phyloP scores from a whole-genome alignment of 37 sponge, comb jelly and placozoan species.

The Diacarnus erythraeanus region DNA sequence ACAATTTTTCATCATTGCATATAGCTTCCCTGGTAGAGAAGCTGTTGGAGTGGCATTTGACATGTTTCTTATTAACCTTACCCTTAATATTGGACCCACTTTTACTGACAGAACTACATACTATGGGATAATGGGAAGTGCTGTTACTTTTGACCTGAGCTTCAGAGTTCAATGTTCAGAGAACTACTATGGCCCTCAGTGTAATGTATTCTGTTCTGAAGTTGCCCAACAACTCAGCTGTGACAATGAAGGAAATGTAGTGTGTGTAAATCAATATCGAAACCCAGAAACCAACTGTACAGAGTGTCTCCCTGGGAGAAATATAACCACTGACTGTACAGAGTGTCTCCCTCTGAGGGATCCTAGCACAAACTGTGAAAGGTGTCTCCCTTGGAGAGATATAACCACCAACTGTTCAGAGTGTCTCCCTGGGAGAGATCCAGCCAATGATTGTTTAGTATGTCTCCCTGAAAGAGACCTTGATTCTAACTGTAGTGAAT shows the following conservation, averaged over 20 bases:
- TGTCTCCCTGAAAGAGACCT: not conserved
- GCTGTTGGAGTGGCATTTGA: no score
- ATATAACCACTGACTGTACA: not conserved
- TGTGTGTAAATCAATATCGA: no score
- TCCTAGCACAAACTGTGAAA: not conserved
- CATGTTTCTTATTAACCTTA: no score
- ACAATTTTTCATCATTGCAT: no score
- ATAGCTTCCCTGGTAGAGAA: no score
- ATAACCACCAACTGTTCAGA: not conserved
- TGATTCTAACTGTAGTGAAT: not conserved
- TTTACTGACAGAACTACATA: no score
- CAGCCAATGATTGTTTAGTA: not conserved
- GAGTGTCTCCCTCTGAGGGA: not conserved
- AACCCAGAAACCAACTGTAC: not conserved
- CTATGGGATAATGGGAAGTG: no score
- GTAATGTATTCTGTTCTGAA: not conserved
- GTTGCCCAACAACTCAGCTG: no score
- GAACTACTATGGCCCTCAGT: not conserved
- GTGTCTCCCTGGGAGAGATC: not conserved
- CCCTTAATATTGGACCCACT: no score
- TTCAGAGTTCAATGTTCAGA: no score
- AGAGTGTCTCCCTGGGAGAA: slow-evolving; percentile 7
- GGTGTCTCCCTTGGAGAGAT: not conserved
- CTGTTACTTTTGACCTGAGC: no score
- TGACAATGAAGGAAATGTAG: no score